phyloP scores from a whole-genome alignment of 2,113 vertebrate species.

The Corynorhinus townsendii region DNA sequence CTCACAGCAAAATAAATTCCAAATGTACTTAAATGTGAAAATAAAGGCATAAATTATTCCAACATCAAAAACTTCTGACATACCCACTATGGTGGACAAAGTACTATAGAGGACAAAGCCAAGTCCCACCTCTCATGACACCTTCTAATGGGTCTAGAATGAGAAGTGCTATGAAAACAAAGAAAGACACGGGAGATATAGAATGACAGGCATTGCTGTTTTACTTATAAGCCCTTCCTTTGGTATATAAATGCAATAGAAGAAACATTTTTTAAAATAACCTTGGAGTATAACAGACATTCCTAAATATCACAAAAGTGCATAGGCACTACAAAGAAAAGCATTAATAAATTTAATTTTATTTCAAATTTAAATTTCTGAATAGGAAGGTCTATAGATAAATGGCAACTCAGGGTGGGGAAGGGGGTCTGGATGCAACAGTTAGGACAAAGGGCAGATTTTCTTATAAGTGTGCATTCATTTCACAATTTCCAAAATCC shows the following conservation, averaged over 20 bases:
- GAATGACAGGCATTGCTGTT: background rate
- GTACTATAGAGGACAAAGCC: background rate
- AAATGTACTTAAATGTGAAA: slow-evolving; percentile 1
- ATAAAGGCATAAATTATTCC: background rate
- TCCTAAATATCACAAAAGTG: background rate
- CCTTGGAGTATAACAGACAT: background rate
- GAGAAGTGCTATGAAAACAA: background rate
- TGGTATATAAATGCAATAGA: background rate
- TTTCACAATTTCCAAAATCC: background rate
- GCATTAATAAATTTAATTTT: background rate
- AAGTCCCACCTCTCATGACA: background rate
- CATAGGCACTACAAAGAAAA: background rate
- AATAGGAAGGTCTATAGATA: background rate
- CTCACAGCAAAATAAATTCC: background rate
- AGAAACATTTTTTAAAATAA: background rate
- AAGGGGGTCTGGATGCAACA: background rate
- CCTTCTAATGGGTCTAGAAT: background rate
- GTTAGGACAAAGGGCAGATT: background rate
- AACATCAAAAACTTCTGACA: background rate
- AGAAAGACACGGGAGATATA: background rate
- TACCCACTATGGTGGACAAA: background rate
- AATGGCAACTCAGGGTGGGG: background rate
- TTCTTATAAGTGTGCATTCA: background rate
- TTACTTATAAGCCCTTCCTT: background rate
- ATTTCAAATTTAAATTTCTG: background rate